Percentiles rank a stretch among this genome's conserved stretches.
These are phyloP conservation scores for Piaya cayana DNA, from an alignment of 2,113 vertebrate species.

Conservation along the genomic window DNA sequence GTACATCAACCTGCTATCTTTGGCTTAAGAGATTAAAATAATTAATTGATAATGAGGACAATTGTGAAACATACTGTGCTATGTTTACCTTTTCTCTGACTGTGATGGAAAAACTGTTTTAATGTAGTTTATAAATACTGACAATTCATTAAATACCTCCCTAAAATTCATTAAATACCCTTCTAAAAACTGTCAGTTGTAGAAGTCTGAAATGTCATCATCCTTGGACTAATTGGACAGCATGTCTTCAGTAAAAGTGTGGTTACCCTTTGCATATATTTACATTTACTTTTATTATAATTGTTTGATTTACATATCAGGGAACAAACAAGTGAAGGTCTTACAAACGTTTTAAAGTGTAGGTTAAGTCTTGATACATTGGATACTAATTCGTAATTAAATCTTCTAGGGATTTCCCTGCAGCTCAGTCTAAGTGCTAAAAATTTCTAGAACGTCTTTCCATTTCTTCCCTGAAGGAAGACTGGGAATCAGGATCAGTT, in stretches of 20 bases:
- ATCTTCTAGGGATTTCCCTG: background rate
- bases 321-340: background rate
- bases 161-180: background rate
- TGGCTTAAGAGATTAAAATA: background rate
- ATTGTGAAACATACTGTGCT: background rate
- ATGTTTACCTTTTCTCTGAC: background rate
- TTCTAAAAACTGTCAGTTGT: background rate
- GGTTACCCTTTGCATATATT: background rate
- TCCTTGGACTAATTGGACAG: background rate
- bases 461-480: background rate
- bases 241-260: background rate
- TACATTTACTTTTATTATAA: background rate
- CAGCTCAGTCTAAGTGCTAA: background rate
- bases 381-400: background rate
- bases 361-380: background rate
- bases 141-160: background rate
- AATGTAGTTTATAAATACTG: background rate
- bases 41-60: background rate
- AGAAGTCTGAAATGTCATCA: background rate
- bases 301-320: background rate
- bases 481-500: background rate
- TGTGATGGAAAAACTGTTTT: background rate
- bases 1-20: background rate
- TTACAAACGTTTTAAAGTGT: background rate
- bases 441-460: background rate